Evolutionary conservation across 2,113 vertebrate genomes (phyloP), one percentile per base, ranked within the genome.

Genomic region (Rafetus swinhoei): DNA sequence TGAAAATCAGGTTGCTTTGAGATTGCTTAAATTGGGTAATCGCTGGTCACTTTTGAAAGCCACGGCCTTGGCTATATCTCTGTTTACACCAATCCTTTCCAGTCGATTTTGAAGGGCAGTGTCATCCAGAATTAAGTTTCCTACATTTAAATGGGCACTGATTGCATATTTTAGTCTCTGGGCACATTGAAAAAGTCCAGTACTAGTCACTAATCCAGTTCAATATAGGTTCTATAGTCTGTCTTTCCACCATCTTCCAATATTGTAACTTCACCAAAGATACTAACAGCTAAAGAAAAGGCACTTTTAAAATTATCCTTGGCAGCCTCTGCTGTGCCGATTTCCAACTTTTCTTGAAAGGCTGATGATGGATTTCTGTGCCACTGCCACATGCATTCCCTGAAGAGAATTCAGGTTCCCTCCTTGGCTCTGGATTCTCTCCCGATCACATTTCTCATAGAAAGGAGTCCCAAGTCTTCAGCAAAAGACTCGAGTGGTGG

Each of bases 301-400:
- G 79, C 79, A 95, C 92, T 95, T 95, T 94, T 84, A 5, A 45
- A 94, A 93, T 85, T 84, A 85, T 95, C 81, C 95, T 94, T 85
- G 27, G 89, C 95, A 93, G 62, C 84, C 82, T 89, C 60, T 85
- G 94, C 89, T 91, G 85, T 80, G 87, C 81, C 89, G 86, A 92
- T 87, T 97, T 92, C 59, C 94, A 94, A 84, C 72, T 81, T 57
- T 92, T 97, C 91, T 97, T 97, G 95, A 96, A 97, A 97, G 96
- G 95, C 91, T 97, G 96, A 97, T 95, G n/a, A 35, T 72, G 19
- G 9, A n/a, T 55, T 29, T 96, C 92, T 82, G 96, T 84, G 53
- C 92, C 87, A 52, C 81, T 84, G 77, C 84, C 85, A 84, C 72
- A 74, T 84, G 85, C 89, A 95, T 93, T 97, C 90, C 96, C 93